Base-by-base conservation (phyloP, 2,113 vertebrate species). In the Xiphophorus couchianus region DNA sequence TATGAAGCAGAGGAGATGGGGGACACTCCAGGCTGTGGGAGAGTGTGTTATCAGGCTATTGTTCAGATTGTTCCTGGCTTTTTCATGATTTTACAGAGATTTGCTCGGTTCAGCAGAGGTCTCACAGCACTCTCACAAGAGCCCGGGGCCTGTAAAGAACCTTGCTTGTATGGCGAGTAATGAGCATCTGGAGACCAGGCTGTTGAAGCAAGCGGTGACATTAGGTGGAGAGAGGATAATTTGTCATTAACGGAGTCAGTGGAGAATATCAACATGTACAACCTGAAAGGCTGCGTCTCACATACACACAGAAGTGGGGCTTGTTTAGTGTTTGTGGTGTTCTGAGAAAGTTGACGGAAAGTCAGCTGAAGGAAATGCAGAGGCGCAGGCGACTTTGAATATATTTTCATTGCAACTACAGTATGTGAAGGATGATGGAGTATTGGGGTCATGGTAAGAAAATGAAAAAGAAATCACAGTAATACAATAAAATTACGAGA, bases 1-100 rank as follows among this genome's bases (percentile, higher is more conserved):
- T 81, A 89, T 92, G 84, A 90, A 81, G 83, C 37, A 15, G 71
- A 62, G 37, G 78, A 84, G 87, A 93, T 80, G 78, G 80, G 78
- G 87, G 69, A 76, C 76, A 72, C 74, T 83, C 35, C 29, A 65
- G 77, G 81, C 84, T 73, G 37, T 77, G 77, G 71, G 74, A 84
- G 82, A 76, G 76, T 61, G 67, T 83, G 88, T 72, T 90, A 80
- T 86, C 69, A 11, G 69, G 77, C 80, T 68, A 76, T 88, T 89
- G 81, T 88, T 86, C 48, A 72, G 66, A 82, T 83, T 79, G 37
- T 76, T 70, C 74, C 73, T 73, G 62, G 73, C 31, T 77, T 70
- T 80, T 72, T 81, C 37, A 30, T 27, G 70, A 60, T 81, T 90
- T 89, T 80, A 83, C 83, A 42, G 62, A 72, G 71, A 67, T 84